Conservation (phyloP, 1,140 invertebrate species). For the Psilanteris sp. region DNA sequence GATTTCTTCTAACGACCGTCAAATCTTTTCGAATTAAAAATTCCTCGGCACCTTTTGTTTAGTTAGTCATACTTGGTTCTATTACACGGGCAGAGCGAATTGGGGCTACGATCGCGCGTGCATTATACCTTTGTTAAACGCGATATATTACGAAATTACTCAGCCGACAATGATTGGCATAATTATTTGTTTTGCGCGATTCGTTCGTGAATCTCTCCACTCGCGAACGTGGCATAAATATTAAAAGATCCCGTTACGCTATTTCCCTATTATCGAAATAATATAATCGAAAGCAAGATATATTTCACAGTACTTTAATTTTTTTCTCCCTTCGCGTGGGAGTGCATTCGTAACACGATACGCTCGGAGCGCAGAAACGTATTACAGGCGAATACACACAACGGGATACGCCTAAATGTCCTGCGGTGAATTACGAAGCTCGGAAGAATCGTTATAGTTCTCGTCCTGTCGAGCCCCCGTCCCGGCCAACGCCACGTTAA, state of each 20-base stretch:
- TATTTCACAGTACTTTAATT: conserved; percentile 42
- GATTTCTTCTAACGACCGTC: no score
- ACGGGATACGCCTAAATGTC: conserved; percentile 61
- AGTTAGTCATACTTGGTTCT: no score
- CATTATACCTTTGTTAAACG: no score
- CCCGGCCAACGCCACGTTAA: conserved; percentile 53
- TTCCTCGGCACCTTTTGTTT: no score
- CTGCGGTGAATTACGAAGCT: conserved; percentile 62
- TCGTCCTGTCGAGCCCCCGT: no score
- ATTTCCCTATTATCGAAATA: conserved; percentile 30
- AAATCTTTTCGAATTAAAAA: no score
- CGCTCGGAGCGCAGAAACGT: conserved; percentile 46
- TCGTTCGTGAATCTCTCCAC: not conserved
- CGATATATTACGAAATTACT: no score
- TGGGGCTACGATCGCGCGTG: no score
- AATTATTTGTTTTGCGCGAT: conserved; percentile 3
- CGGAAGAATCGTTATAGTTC: conserved; percentile 61
- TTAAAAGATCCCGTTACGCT: conserved; percentile 28
- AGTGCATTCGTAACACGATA: conserved; percentile 54
- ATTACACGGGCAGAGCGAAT: no score
- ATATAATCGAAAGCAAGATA: conserved; percentile 37
- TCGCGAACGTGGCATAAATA: conserved; percentile 2
- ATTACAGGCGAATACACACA: conserved; percentile 53
- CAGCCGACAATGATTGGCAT: no score
- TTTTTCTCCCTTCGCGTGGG: conserved; percentile 34